phyloP scores from a whole-genome alignment of 2,113 vertebrate species.

The Hiodon tergisus region DNA sequence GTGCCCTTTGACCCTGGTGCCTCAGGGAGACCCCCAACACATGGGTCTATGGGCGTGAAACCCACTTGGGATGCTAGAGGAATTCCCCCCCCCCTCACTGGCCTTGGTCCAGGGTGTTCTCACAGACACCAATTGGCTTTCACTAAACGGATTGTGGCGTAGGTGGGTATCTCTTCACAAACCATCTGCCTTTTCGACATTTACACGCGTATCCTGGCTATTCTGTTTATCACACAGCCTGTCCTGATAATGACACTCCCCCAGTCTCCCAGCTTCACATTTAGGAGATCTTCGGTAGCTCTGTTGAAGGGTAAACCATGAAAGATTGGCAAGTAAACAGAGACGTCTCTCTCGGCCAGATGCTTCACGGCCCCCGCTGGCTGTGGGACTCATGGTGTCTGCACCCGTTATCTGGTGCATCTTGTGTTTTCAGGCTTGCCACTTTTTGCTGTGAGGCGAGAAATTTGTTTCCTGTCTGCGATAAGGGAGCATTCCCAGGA shows the following conservation, averaged over 20 bases:
- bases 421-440: background rate
- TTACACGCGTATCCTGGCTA: background rate
- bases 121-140: too few species aligned
- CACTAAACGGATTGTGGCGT: too few species aligned
- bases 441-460: background rate
- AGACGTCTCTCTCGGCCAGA: background rate
- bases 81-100: background rate
- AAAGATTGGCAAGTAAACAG: background rate
- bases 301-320: background rate
- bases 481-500: constrained; percentile 6
- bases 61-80: background rate
- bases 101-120: too few species aligned
- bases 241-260: background rate
- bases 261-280: background rate
- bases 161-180: too few species aligned
- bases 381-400: too few species aligned
- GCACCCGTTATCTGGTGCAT: too few species aligned
- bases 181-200: too few species aligned
- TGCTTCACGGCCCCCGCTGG: background rate
- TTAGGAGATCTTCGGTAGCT: background rate
- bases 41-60: too few species aligned
- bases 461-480: constrained; percentile 1
- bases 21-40: too few species aligned
- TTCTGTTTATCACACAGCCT: background rate
- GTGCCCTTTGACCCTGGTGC: too few species aligned